A percentile compares a stretch with the other conserved stretches of the same genome.
Conservation (phyloP, 2,888 invertebrate species). For the Shargacucullia verbasci region DNA sequence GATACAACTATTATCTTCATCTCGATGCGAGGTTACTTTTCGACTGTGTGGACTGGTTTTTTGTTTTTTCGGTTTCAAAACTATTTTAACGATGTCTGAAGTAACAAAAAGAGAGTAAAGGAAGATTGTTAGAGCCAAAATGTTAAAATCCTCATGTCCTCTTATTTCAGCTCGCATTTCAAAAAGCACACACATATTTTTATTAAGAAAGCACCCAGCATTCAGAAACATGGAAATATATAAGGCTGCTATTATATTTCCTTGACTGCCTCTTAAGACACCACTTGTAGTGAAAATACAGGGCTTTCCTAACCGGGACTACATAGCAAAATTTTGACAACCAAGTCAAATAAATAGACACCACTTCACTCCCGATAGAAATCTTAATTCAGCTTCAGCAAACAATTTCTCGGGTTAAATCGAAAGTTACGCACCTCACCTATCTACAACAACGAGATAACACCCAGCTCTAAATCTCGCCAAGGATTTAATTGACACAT, state of each 20-base stretch:
- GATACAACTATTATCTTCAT: conserved; percentile 48
- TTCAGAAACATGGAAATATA: not conserved
- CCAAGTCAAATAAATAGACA: conserved; percentile 9
- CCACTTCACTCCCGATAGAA: conserved; percentile 11
- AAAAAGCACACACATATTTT: not conserved
- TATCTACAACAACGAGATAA: conserved; percentile 43
- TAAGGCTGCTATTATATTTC: too few species aligned
- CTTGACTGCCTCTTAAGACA: too few species aligned
- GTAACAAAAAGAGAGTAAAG: conserved; percentile 31
- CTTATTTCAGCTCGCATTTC: conserved; percentile 4
- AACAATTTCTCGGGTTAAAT: conserved; percentile 41
- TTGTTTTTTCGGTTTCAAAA: conserved; percentile 44
- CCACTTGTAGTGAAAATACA: too few species aligned
- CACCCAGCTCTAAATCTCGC: conserved; percentile 28
- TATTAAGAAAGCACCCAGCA: too few species aligned
- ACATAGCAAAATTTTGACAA: conserved; percentile 10
- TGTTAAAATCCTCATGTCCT: conserved; percentile 8
- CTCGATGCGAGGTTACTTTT: conserved; percentile 19
- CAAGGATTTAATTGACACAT: conserved; percentile 54
- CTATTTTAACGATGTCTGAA: conserved; percentile 54
- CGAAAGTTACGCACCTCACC: conserved; percentile 37
- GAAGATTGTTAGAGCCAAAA: conserved; percentile 5
- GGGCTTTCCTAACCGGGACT: not conserved
- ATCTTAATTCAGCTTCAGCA: conserved; percentile 32
- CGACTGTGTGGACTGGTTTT: conserved; percentile 27